Conservation (phyloP, 1,140 invertebrate genomes). For the Dendrolimus kikuchii region DNA sequence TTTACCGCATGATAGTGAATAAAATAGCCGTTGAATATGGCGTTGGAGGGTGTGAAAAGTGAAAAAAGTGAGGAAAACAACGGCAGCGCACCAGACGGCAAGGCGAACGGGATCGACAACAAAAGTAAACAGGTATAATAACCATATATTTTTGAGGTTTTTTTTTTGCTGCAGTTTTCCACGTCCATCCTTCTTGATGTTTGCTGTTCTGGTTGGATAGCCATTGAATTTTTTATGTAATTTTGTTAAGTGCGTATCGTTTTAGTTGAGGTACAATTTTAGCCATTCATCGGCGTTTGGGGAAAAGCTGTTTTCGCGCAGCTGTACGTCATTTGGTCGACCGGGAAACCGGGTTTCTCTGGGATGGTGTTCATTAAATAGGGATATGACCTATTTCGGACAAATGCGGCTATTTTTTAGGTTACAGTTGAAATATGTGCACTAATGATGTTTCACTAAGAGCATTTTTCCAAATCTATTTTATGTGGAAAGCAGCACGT, state of each 20-base stretch:
- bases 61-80: constrained; percentile 70
- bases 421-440: constrained; percentile 14
- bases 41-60: constrained; percentile 70
- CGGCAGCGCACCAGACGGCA: constrained; percentile 55
- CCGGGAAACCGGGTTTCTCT: constrained; percentile 32
- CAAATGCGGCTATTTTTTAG: constrained; percentile 26
- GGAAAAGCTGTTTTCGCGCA: constrained; percentile 40
- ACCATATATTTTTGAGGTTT: constrained; percentile 24
- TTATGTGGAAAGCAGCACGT: background rate
- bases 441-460: constrained; percentile 13
- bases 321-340: constrained; percentile 30
- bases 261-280: background rate
- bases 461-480: background rate
- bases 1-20: constrained; percentile 65
- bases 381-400: constrained; percentile 59
- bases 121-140: constrained; percentile 64
- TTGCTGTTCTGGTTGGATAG: constrained; percentile 1
- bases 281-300: background rate
- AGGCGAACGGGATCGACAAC: constrained; percentile 65
- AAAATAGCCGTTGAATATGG: constrained; percentile 61
- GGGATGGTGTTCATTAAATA: constrained; percentile 40
- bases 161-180: constrained; percentile 16
- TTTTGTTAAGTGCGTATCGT: background rate
- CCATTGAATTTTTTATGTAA: background rate
- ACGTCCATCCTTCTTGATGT: constrained; percentile 9